phyloP scores from a whole-genome alignment of 2,113 vertebrate species.

The Probosciger aterrimus region DNA sequence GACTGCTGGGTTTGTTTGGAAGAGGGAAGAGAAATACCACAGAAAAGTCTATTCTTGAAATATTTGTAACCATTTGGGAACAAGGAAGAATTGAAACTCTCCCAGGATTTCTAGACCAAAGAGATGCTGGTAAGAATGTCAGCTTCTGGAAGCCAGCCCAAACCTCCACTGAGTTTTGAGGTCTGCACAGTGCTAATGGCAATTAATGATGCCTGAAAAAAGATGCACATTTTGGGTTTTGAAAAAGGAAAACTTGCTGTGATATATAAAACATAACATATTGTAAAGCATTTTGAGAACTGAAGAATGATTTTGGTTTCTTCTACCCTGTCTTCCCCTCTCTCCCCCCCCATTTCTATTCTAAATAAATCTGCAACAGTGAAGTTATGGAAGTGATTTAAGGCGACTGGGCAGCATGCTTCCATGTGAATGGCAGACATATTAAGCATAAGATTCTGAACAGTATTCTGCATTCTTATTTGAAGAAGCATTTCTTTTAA shows the following conservation, averaged over 20 bases:
- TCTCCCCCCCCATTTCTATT: not conserved
- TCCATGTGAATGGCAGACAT: not conserved
- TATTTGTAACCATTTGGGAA: not conserved
- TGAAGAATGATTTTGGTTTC: not conserved
- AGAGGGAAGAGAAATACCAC: not conserved
- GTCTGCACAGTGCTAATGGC: not conserved
- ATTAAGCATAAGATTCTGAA: not conserved
- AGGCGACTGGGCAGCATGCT: not conserved
- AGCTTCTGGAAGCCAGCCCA: not conserved
- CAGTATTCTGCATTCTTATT: not conserved
- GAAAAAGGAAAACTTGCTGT: not conserved
- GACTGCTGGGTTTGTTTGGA: not conserved
- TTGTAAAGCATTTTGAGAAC: not conserved
- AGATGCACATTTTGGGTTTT: not conserved
- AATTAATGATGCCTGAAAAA: not conserved
- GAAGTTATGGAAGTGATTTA: not conserved
- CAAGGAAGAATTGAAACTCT: not conserved
- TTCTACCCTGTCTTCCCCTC: not conserved
- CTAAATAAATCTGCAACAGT: not conserved
- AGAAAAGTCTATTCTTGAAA: not conserved
- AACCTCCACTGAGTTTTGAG: not conserved
- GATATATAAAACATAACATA: not conserved
- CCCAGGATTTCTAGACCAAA: not conserved
- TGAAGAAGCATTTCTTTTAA: not conserved
- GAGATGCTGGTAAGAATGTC: not conserved